Evolutionary conservation across 1,140 invertebrate species (phyloP), one percentile per base, ranked within the genome.

Genomic region (Lordiphosa stackelbergi): DNA sequence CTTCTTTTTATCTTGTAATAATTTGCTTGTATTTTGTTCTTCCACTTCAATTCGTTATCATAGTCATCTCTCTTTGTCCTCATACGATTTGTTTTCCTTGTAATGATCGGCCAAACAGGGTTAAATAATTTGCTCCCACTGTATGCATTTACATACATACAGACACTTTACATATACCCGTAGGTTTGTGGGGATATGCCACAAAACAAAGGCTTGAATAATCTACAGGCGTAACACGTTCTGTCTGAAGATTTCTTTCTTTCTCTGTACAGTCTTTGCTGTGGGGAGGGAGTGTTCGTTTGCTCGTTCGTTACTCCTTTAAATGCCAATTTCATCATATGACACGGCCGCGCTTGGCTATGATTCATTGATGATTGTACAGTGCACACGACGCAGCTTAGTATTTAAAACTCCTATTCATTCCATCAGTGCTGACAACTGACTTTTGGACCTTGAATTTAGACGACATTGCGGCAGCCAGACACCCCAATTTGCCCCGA

Each of bases 71-170:
- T 31, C 28, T 31, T 31, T 31, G 28, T 7, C 22, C 40, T 42
- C 8, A 42, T 13, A 5, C 11, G 12, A 24, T 46, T 46, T 46
- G 43, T 46, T 5, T 46, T 46, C 43, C 43, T 46, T 46, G 43
- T 46, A 46, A 46, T 45, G 42, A 45, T 45, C 42, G 38, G 8
- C n/a, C 11, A 40, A 40, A 24, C 43, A 65, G 64, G 64, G 64
- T 68, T 68, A 68, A 68, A 68, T 68, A 55, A 68, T 49, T 68
- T 68, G 63, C 64, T 68, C 64, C 64, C 64, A 68, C 64, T 51
- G 48, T 46, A 47, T 65, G 51, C 12, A 59, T 64, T 22, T 63
- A n/a, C 31, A 66, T 66, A 59, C 46, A 48, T 68, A 57, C 65
- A 45, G 49, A 47, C 64, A 65, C 52, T 68, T 59, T 68, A 64